These are phyloP conservation scores for Malthinus flaveolus DNA, from an alignment of 2,888 invertebrate species.

Conservation along the genomic window DNA sequence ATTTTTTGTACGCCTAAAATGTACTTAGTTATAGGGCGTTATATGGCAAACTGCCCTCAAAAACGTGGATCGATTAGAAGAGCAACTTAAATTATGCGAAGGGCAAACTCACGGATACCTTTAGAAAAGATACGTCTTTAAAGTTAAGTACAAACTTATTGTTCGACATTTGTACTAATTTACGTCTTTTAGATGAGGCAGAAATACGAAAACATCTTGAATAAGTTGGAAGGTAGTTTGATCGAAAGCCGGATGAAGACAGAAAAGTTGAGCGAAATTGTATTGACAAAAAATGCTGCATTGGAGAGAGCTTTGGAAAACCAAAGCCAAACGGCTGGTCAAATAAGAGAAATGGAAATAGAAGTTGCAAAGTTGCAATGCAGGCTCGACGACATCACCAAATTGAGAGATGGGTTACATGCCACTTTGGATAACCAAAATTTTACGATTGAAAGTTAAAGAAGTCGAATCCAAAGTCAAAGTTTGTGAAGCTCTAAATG, in stretches of 20 bases:
- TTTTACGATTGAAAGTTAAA: conserved; percentile 50
- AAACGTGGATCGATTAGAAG: conserved; percentile 68
- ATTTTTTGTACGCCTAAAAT: too few relatives aligned
- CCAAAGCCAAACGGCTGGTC: conserved; percentile 57
- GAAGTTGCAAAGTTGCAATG: conserved; percentile 57
- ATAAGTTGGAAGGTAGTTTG: conserved; percentile 52
- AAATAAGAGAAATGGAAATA: conserved; percentile 53
- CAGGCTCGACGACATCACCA: conserved; percentile 43
- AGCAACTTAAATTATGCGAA: conserved; percentile 63
- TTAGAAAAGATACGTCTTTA: conserved; percentile 42
- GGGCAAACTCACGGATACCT: conserved; percentile 43
- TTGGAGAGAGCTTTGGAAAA: conserved; percentile 57
- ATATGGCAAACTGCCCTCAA: conserved; percentile 71
- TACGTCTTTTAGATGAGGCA: conserved; percentile 51
- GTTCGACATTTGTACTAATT: neutral
- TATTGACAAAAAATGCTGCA: conserved; percentile 32
- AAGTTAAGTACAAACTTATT: conserved; percentile 32
- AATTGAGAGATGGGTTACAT: conserved; percentile 50
- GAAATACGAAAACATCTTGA: conserved; percentile 58
- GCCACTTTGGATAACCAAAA: conserved; percentile 52
- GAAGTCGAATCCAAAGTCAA: conserved; percentile 58
- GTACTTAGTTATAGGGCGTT: too few relatives aligned
- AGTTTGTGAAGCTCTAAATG: conserved; percentile 63
- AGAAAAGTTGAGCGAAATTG: conserved; percentile 24
- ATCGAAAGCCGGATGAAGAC: conserved; percentile 34